phyloP scores from a whole-genome alignment of 2,888 invertebrate species.

The Digitonthophagus gazella region DNA sequence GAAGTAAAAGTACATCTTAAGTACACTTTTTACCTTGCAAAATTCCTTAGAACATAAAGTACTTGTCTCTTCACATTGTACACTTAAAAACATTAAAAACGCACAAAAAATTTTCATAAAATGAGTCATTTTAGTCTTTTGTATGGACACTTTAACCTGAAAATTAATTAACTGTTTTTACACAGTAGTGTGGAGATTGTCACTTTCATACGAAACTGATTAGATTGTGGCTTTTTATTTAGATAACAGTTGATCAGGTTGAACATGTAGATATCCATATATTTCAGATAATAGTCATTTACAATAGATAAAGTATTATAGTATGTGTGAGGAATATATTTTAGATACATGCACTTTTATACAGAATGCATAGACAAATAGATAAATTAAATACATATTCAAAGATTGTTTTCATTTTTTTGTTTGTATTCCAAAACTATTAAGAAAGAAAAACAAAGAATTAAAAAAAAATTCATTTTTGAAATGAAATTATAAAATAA shows the following conservation, averaged over 20 bases:
- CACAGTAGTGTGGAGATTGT: too few relatives aligned
- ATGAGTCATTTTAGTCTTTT: neutral
- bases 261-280: neutral
- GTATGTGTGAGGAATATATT: neutral
- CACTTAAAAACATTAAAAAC: neutral
- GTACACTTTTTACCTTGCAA: neutral
- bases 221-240: neutral
- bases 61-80: neutral
- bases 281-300: neutral
- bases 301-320: neutral
- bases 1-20: too few relatives aligned
- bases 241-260: neutral
- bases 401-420: neutral
- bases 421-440: neutral
- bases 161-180: too few relatives aligned
- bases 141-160: too few relatives aligned
- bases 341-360: neutral
- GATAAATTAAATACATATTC: neutral
- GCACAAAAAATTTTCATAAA: neutral
- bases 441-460: neutral
- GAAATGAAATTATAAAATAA: too few relatives aligned
- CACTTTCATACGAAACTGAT: neutral
- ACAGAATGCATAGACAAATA: neutral
- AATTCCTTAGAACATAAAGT: neutral
- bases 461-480: too few relatives aligned